Conservation (phyloP, 2,888 invertebrate species). For the Aphidius colemani region DNA sequence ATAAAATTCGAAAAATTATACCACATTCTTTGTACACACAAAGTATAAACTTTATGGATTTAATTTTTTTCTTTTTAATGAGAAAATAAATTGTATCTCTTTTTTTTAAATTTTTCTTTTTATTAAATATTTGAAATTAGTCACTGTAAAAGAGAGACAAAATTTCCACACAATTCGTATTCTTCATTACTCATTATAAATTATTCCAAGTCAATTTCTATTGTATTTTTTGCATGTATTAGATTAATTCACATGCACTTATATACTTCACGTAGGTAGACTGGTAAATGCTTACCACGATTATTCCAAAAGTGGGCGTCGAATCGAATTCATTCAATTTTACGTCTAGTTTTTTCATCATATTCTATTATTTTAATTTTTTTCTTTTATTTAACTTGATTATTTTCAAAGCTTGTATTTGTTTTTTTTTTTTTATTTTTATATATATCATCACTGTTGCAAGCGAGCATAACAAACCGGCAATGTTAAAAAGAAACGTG, state of each 20-base stretch:
- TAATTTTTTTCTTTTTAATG: too few relatives aligned
- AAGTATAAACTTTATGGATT: too few relatives aligned
- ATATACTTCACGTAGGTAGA: slow-evolving; percentile 22
- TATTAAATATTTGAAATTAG: background rate
- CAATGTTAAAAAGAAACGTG: too few relatives aligned
- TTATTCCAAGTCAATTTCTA: slow-evolving; percentile 26
- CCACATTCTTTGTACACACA: too few relatives aligned
- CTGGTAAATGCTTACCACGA: slow-evolving; percentile 6
- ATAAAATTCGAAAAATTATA: too few relatives aligned
- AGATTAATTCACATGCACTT: slow-evolving; percentile 25
- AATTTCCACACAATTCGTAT: slow-evolving; percentile 6
- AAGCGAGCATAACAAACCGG: too few relatives aligned
- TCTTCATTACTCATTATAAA: slow-evolving; percentile 3
- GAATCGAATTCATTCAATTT: slow-evolving; percentile 24
- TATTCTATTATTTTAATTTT: background rate
- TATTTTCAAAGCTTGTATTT: too few relatives aligned
- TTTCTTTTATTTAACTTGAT: too few relatives aligned
- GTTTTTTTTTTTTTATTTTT: too few relatives aligned
- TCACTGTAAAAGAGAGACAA: background rate
- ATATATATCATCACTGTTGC: too few relatives aligned
- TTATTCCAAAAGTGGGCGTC: slow-evolving; percentile 22
- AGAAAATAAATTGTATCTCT: background rate
- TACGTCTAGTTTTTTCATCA: background rate
- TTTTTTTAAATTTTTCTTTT: background rate
- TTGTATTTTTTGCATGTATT: slow-evolving; percentile 25